A percentile compares a stretch with the other conserved stretches of the same genome.
Evolutionary conservation across 2,113 vertebrate species (phyloP).

Genomic region (Porphyrio hochstetteri): DNA sequence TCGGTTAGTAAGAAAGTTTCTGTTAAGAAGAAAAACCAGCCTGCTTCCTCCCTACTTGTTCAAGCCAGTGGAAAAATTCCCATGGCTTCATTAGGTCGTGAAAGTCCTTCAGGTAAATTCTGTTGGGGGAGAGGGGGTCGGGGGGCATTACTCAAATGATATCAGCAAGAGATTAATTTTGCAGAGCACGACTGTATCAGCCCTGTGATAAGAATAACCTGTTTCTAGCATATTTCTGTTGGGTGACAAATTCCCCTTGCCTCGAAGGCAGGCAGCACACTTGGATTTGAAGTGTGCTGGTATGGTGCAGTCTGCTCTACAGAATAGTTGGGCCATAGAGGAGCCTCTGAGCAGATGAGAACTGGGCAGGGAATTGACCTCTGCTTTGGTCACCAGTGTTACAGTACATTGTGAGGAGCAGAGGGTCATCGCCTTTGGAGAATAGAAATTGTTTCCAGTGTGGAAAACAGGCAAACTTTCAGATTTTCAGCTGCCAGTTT

Average conservation of each 20-base stretch:
- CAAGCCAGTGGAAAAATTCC: not conserved
- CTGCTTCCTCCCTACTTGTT: not conserved
- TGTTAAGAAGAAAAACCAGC: not conserved
- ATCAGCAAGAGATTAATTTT: not conserved
- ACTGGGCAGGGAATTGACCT: not conserved
- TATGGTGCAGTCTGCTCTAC: not conserved
- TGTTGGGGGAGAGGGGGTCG: accelerated
- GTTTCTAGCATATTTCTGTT: not conserved
- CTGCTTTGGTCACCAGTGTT: not conserved
- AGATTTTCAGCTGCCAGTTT: not conserved
- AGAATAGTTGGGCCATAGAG: not conserved
- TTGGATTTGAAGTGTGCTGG: not conserved
- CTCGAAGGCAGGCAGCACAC: not conserved
- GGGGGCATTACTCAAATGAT: not conserved
- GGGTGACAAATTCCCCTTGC: not conserved
- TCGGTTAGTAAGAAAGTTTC: not conserved
- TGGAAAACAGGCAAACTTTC: not conserved
- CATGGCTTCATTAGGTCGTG: not conserved
- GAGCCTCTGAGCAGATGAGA: not conserved
- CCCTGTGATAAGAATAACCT: not conserved
- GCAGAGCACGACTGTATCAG: not conserved
- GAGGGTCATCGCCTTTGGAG: not conserved
- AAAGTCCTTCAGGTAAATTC: not conserved
- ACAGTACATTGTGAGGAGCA: not conserved
- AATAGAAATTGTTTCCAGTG: not conserved